Percentiles rank a stretch among this genome's conserved stretches.
Evolutionary conservation across 2,888 invertebrate genomes (phyloP).

Genomic region (Blastobasis adustella): DNA sequence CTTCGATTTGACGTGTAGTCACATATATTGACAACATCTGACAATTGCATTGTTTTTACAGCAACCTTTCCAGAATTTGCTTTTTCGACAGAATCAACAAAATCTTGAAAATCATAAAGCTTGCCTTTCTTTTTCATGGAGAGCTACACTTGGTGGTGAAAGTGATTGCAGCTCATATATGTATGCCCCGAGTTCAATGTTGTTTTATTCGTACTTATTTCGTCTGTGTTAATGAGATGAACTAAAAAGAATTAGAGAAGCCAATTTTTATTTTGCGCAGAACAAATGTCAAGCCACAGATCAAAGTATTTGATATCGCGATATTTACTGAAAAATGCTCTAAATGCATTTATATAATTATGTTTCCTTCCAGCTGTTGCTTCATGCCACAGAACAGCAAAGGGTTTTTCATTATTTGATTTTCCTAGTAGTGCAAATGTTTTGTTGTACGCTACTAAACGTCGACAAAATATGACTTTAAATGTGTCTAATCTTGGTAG

Average conservation of each 20-base stretch:
- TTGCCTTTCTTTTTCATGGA: slow-evolving; percentile 16
- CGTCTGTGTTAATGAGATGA: too few relatives aligned
- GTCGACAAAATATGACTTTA: slow-evolving; percentile 14
- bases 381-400: slow-evolving; percentile 23
- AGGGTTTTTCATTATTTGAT: neutral
- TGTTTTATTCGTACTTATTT: neutral
- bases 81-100: slow-evolving; percentile 14
- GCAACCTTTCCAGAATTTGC: slow-evolving; percentile 13
- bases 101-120: slow-evolving; percentile 17
- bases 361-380: slow-evolving; percentile 25
- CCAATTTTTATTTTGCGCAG: too few relatives aligned
- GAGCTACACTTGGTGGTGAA: slow-evolving; percentile 2
- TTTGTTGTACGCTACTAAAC: slow-evolving; percentile 15
- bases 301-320: too few relatives aligned
- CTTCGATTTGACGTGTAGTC: slow-evolving; percentile 18
- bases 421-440: slow-evolving; percentile 13
- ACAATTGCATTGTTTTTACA: slow-evolving; percentile 9
- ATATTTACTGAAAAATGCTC: too few relatives aligned
- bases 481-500: slow-evolving; percentile 15
- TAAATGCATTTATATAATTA: slow-evolving; percentile 22
- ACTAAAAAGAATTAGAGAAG: too few relatives aligned
- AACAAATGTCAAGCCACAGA: too few relatives aligned
- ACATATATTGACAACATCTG: slow-evolving; percentile 15
- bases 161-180: neutral
- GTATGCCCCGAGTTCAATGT: slow-evolving; percentile 20